A percentile compares a stretch with the other conserved stretches of the same genome.
Conservation (phyloP, 2,113 vertebrate species). For the Amazona vittata region DNA sequence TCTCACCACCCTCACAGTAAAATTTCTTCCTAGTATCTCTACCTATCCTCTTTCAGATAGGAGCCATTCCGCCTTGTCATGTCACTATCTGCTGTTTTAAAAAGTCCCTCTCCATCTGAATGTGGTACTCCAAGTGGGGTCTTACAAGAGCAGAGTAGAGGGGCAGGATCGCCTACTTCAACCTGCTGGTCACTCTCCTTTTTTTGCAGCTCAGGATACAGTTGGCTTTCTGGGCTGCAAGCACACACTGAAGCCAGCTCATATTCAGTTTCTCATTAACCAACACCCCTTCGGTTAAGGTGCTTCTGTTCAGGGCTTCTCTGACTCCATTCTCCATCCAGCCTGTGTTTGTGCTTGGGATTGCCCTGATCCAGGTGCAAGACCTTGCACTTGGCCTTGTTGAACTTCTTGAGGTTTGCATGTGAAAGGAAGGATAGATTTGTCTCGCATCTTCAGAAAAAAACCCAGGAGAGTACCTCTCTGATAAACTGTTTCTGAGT, state of each 20-base stretch:
- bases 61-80: too few species aligned
- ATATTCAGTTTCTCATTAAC: not conserved
- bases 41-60: too few species aligned
- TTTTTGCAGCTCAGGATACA: not conserved
- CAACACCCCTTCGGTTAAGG: not conserved
- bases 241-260: not conserved
- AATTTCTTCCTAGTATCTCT: too few species aligned
- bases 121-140: not conserved
- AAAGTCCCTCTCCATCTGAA: not conserved
- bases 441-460: not conserved
- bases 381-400: not conserved
- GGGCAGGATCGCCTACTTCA: not conserved
- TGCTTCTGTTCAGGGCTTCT: not conserved
- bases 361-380: not conserved
- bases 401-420: not conserved
- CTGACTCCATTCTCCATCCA: not conserved
- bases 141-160: not conserved
- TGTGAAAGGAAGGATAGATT: not conserved
- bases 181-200: not conserved
- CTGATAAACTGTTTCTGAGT: constrained; percentile 20
- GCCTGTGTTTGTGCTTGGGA: not conserved
- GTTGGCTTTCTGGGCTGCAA: not conserved
- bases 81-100: too few species aligned
- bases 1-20: not conserved
- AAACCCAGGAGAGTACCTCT: not conserved